Evolutionary conservation across 2,113 vertebrate species (phyloP), one percentile per base, ranked within the genome.

Genomic region (Poeciliopsis turrubarensis): DNA sequence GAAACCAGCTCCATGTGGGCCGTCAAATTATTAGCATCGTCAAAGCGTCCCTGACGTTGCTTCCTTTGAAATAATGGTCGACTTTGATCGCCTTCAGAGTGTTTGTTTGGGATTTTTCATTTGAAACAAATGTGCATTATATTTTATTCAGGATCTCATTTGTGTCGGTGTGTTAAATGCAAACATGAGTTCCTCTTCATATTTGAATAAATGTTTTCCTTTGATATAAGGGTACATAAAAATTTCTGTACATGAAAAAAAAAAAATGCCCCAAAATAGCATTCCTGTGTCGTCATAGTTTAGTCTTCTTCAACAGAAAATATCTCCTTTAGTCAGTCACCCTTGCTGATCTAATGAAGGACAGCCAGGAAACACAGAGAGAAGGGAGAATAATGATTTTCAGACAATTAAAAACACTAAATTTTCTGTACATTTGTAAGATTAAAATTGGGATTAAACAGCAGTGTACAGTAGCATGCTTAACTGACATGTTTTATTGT

Each of bases 11-110:
- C 60, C 39, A 47, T 68, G 47, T 47, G 22, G 26, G 68, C 64
- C 27, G 51, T 77, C 63, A 62, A 44, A 77, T 72, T 73, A 75
- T 87, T 79, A 80, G 70, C 74, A 41, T 2, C 29, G 73, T 82
- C 75, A 51, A 34, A 34, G 29, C 69, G 68, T 60, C 11, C 11
- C 11, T 54, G 78, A 72, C 65, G 51, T 64, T 1, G 26, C 62
- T 79, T 39, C 72, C 81, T 77, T 19, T 19, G 44, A 47, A 47
- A 47, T 17, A 19, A 7, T 19, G 44, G 44, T 26, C 22, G 25
- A 64, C 26, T 61, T 61, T 63, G 30, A 19, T 12, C 5, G 15
- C 29, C 29, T 2, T 63, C 29, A 19, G 17, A 31, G 14, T 19
- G 61, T 63, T 63, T 31, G 4, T 12, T 5, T 63, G 61, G 6